Evolutionary conservation across 2,888 invertebrate species (phyloP).

Genomic region (Amphimallon solstitiale): DNA sequence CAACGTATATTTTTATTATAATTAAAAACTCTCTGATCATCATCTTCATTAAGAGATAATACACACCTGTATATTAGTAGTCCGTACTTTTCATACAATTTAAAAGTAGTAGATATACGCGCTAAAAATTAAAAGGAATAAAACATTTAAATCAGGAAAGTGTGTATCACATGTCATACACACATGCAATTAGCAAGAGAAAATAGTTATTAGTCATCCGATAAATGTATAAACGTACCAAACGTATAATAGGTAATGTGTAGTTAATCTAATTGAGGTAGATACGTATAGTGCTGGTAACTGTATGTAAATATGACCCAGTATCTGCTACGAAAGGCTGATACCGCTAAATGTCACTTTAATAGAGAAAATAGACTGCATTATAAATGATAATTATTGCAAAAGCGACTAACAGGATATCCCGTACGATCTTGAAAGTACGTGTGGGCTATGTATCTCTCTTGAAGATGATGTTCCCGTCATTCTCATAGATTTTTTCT

Average conservation of each 20-base stretch:
- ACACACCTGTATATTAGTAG: too few species aligned
- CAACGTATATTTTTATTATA: too few species aligned
- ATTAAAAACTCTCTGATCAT: too few species aligned
- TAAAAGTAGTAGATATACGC: too few species aligned
- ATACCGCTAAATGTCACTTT: slow-evolving; percentile 24
- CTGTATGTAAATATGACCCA: slow-evolving; percentile 24
- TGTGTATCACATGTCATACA: too few species aligned
- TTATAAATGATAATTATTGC: neutral
- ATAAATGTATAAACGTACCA: neutral
- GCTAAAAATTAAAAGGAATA: too few species aligned
- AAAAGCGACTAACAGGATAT: neutral
- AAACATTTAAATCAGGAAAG: too few species aligned
- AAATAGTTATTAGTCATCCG: neutral
- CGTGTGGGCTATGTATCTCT: neutral
- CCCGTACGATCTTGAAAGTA: neutral
- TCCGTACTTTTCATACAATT: too few species aligned
- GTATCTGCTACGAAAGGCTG: neutral
- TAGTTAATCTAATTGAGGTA: slow-evolving; percentile 5
- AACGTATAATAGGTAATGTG: neutral
- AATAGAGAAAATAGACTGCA: neutral
- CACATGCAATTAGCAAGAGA: neutral
- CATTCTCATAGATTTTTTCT: too few species aligned
- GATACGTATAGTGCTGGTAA: neutral
- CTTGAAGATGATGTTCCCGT: too few species aligned
- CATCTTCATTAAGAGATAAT: too few species aligned